Evolutionary conservation across 2,888 invertebrate genomes (phyloP), one percentile per base, ranked within the genome.

Genomic region (Ormia ochracea): DNA sequence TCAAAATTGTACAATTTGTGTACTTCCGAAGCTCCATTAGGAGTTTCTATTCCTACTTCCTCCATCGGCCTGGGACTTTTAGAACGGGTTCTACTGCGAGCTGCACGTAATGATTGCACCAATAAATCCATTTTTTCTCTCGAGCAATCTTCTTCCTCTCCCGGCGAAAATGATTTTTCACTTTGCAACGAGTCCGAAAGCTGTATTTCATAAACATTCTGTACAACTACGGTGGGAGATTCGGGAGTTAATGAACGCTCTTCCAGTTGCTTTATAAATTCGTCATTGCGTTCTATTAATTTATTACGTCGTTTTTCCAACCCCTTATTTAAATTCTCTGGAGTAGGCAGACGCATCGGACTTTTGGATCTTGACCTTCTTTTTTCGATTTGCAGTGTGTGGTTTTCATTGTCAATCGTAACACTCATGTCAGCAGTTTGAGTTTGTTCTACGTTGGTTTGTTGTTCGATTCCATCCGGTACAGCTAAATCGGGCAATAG

Each of bases 241-340:
- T 86, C 85, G 0, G 86, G 86, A 0, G 86, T 85, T 1, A 31
- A 80, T 0, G 83, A 83, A 0, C 84, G 83, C 7, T 84, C 78
- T 6, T 84, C 80, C 10, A 86, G 48, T 23, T 83, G 82, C 23
- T 84, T 84, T 2, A 84, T 83, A 26, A 86, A 73, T 6, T 83
- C 84, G 66, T 87, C 86, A 10, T 84, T 87, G 54, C 84, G 84
- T 0, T 86, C 86, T 28, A 87, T 86, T 10, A 86, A 41, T 52
- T 83, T 84, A n/a, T 80, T 83, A 0, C 86, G 82, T 0, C 87
- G 82, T 1, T 77, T 72, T 31, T 85, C 84, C 21, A 86, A 33
- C 2, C 86, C 86, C n/a, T 84, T 85, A 36, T 83, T 85, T 23
- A 87, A 38, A 58, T 87, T 85, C 17, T 82, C 82, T 0, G 84